These are phyloP conservation scores for Pentalonia nigronervosa DNA, from an alignment of 1,140 invertebrate species.

Conservation along the genomic window DNA sequence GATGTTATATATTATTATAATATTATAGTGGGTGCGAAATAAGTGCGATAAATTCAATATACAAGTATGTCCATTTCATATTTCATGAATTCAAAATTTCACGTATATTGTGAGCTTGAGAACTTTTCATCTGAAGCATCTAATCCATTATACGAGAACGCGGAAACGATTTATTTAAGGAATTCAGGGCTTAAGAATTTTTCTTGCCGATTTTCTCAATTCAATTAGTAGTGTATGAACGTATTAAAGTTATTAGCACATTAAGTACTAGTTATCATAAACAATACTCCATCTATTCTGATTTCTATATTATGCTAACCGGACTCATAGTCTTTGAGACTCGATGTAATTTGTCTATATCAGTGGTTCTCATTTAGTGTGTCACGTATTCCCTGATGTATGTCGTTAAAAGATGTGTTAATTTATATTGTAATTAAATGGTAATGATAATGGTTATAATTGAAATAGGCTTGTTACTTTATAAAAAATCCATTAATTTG, in stretches of 20 bases:
- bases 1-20: not conserved
- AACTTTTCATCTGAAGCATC: not conserved
- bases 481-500: too few relatives aligned
- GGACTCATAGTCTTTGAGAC: too few relatives aligned
- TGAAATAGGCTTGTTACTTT: too few relatives aligned
- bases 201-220: not conserved
- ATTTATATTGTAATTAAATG: too few relatives aligned
- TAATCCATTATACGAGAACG: not conserved
- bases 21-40: not conserved
- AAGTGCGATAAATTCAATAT: conserved; percentile 1
- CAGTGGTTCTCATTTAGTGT: too few relatives aligned
- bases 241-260: not conserved
- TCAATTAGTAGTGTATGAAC: not conserved
- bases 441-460: too few relatives aligned
- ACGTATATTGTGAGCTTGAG: not conserved
- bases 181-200: not conserved
- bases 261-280: not conserved
- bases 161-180: not conserved
- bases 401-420: too few relatives aligned
- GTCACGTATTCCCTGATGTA: too few relatives aligned
- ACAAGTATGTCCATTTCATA: not conserved
- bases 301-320: too few relatives aligned
- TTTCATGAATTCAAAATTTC: conserved; percentile 16
- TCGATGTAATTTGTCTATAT: too few relatives aligned
- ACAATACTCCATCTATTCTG: not conserved